Evolutionary conservation across 2,888 invertebrate species (phyloP).

Genomic region (Gnatocerus cornutus): DNA sequence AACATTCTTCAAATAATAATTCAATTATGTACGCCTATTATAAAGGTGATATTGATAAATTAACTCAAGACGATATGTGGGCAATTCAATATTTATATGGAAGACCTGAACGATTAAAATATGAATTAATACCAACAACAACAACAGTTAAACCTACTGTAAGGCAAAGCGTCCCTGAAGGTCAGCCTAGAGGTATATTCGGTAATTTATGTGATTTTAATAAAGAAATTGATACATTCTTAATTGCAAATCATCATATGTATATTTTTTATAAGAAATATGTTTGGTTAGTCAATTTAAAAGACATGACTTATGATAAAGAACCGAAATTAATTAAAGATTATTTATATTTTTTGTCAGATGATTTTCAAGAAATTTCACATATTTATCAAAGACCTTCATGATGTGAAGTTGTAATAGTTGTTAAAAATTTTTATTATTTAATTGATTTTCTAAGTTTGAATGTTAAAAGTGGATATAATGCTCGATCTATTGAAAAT

Average conservation of each 20-base stretch:
- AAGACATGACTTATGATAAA: conserved; percentile 1
- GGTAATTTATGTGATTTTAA: not conserved
- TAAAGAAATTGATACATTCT: conserved; percentile 1
- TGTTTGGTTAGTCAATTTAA: no score
- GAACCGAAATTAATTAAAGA: conserved; percentile 13
- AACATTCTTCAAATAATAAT: no score
- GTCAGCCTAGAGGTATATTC: not conserved
- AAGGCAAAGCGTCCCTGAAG: conserved; percentile 5
- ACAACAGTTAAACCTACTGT: conserved; percentile 4
- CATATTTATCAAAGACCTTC: conserved; percentile 45
- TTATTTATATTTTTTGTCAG: conserved; percentile 23
- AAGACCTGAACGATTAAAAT: conserved; percentile 48
- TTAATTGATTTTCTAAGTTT: conserved; percentile 10
- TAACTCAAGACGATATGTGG: conserved; percentile 46
- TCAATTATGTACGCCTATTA: no score
- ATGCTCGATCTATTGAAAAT: conserved; percentile 21
- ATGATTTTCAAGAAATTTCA: conserved; percentile 32
- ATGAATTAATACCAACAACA: conserved; percentile 49
- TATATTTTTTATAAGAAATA: not conserved
- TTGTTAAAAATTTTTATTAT: conserved; percentile 31
- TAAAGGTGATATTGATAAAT: conserved; percentile 38
- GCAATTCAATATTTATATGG: conserved; percentile 46
- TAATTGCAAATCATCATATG: conserved; percentile 5
- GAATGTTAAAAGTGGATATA: conserved; percentile 19
- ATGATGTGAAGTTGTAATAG: conserved; percentile 42